Conservation (phyloP, 2,113 vertebrate genomes). For the Fukomys damarensis region DNA sequence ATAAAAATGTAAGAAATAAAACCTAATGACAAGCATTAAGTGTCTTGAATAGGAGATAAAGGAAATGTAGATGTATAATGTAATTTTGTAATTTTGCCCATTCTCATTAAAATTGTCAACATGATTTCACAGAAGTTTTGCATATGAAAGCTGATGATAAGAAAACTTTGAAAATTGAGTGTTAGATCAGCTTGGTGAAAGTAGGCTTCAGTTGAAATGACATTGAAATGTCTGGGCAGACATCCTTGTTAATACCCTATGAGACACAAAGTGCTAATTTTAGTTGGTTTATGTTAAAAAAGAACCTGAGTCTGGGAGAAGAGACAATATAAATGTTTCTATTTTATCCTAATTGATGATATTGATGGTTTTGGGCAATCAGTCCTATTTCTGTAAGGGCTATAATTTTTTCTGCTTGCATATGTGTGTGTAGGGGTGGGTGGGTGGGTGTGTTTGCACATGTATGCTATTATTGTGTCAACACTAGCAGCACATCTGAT, state of each 20-base stretch:
- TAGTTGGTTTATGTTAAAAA: neutral
- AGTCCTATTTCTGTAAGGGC: neutral
- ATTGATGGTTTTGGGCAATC: slow-evolving; percentile 17
- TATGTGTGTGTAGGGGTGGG: neutral
- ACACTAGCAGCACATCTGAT: neutral
- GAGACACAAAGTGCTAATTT: neutral
- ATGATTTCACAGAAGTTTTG: neutral
- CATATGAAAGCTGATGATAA: neutral
- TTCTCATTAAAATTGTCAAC: neutral
- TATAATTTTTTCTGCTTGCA: neutral
- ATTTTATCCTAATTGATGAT: neutral
- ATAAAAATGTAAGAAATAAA: neutral
- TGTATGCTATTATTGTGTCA: neutral
- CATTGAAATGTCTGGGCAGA: neutral
- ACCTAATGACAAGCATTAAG: neutral
- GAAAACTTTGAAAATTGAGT: neutral
- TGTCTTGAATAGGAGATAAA: neutral
- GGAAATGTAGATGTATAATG: neutral
- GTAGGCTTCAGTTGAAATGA: slow-evolving; percentile 31
- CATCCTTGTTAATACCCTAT: neutral
- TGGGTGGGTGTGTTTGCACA: neutral
- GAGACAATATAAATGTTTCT: neutral
- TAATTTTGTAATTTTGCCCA: neutral
- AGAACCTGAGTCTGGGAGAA: neutral
- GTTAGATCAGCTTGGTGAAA: neutral